Evolutionary conservation across 2,888 invertebrate genomes (phyloP), one percentile per base, ranked within the genome.

Genomic region (Pterobdella sp.): DNA sequence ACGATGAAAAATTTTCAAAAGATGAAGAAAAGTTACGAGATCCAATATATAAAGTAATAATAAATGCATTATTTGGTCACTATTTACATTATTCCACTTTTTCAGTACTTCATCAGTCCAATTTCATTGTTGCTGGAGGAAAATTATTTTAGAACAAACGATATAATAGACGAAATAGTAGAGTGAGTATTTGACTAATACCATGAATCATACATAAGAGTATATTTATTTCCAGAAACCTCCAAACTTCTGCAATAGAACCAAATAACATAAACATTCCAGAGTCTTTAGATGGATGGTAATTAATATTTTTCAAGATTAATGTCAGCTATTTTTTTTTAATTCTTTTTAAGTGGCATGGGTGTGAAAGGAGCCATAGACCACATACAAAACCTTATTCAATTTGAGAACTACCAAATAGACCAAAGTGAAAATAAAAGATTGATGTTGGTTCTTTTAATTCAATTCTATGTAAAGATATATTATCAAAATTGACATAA

Each of bases 71-170:
- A 31, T 36, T 63, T 26, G n/a, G 4, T 56, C 10, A 4, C 60
- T 3, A 29, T 32, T 64, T 36, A 68, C 49, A 34, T 35, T 4
- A 68, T 67, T 68, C 35, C 4, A 14, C 7, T 10, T 63, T 71
- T 35, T 60, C 71, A 73, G 74, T 66, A 67, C 35, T 52, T 81
- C 73, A 77, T 82, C 78, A 78, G 80, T 68, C 81, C 82, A 1
- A 80, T 81, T 80, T 74, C 82, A 78, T 76, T 78, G 42, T 78
- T 81, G 29, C 72, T 82, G 73, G 81, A 82, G 70, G 77, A 77
- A 32, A 78, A 76, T 72, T 80, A 81, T 4, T 73, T 77, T n/a
- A 77, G 78, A 73, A 80, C 79, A 72, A 80, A 79, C 72, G 79
- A 78, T 60, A 77, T 81, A 18, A 72, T 82, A 73, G 83, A 83